Evolutionary conservation across 2,113 vertebrate species (phyloP).

Genomic region (Lamprologus ornatipinnis): DNA sequence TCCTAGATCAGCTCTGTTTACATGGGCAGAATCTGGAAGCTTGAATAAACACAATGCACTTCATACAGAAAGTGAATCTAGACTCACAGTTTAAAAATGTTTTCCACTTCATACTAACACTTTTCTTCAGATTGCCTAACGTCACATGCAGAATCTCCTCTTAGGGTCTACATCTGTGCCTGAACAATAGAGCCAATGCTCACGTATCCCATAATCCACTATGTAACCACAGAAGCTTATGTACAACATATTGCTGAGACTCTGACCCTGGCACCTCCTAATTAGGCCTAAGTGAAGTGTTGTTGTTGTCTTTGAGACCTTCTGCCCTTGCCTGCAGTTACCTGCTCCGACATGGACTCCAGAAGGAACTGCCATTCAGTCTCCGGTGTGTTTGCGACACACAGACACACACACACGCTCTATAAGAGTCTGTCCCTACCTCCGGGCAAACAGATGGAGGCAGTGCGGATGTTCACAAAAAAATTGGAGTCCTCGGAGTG

Average conservation of each 20-base stretch:
- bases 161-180: neutral
- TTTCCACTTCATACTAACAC: neutral
- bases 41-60: neutral
- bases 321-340: slow-evolving; percentile 50
- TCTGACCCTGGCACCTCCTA: slow-evolving; percentile 5
- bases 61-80: neutral
- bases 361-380: slow-evolving; percentile 29
- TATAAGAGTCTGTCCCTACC: slow-evolving; percentile 52
- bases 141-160: neutral
- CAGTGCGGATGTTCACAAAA: neutral
- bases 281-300: slow-evolving; percentile 45
- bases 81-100: neutral
- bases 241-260: slow-evolving; percentile 31
- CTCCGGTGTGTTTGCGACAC: slow-evolving; percentile 22
- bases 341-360: slow-evolving; percentile 25
- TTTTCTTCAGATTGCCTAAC: neutral
- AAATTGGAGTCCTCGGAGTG: neutral
- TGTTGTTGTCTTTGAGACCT: slow-evolving; percentile 58
- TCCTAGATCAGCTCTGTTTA: neutral
- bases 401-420: neutral
- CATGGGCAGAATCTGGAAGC: neutral
- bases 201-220: neutral
- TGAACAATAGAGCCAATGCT: neutral
- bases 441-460: slow-evolving; percentile 66
- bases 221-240: neutral